Evolutionary conservation across 2,888 invertebrate genomes (phyloP).

Genomic region (Synanthedon andrenaeformis): DNA sequence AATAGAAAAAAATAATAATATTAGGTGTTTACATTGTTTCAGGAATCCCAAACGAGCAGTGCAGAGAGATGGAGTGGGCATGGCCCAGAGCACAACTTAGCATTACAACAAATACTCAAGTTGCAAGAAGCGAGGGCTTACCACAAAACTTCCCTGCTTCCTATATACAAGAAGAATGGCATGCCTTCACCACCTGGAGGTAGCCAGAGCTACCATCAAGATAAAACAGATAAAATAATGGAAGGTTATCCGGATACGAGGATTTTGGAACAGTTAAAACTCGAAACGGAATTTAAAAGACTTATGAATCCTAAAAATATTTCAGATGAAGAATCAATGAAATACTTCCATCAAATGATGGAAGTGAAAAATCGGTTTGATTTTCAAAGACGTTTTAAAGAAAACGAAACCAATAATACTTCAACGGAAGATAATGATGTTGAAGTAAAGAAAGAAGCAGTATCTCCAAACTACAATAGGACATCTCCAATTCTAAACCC

Average conservation of each 20-base stretch:
- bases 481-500: constrained; percentile 33
- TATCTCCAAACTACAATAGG: constrained; percentile 41
- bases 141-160: constrained; percentile 67
- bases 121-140: constrained; percentile 88
- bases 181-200: constrained; percentile 65
- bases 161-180: constrained; percentile 57
- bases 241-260: constrained; percentile 49
- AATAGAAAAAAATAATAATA: no score
- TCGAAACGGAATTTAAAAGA: constrained; percentile 69
- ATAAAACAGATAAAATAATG: constrained; percentile 27
- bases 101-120: constrained; percentile 91
- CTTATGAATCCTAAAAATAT: constrained; percentile 62
- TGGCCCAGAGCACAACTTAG: constrained; percentile 91
- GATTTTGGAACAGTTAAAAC: constrained; percentile 58
- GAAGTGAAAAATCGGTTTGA: constrained; percentile 56
- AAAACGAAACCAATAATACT: constrained; percentile 33
- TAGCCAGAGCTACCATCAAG: constrained; percentile 47
- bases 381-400: constrained; percentile 51
- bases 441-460: constrained; percentile 40
- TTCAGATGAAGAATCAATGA: constrained; percentile 50
- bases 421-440: constrained; percentile 19
- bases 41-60: constrained; percentile 86
- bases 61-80: constrained; percentile 92
- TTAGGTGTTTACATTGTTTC: constrained; percentile 32
- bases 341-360: constrained; percentile 59